A percentile compares a stretch with the other conserved stretches of the same genome.
phyloP scores from a whole-genome alignment of 1,140 invertebrate genomes.

The Sogatella furcifera region DNA sequence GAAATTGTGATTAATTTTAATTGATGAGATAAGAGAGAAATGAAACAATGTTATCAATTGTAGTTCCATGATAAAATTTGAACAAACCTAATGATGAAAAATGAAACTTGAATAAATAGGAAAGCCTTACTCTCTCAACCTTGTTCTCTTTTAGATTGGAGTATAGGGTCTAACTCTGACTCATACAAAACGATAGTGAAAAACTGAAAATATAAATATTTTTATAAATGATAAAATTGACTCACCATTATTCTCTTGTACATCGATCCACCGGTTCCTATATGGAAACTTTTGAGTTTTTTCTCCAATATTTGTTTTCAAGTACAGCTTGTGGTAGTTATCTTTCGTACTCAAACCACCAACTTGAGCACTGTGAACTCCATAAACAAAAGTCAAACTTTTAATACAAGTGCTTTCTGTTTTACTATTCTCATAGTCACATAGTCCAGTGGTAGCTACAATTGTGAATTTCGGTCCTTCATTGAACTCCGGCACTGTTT shows the following conservation, averaged over 20 bases:
- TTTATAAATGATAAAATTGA: not conserved
- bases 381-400: constrained; percentile 49
- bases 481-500: constrained; percentile 38
- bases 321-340: too few relatives aligned
- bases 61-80: too few relatives aligned
- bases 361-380: constrained; percentile 48
- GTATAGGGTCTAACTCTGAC: too few relatives aligned
- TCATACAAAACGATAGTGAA: too few relatives aligned
- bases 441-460: constrained; percentile 45
- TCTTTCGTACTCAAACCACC: constrained; percentile 13
- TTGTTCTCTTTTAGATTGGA: too few relatives aligned
- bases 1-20: too few relatives aligned
- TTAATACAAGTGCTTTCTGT: constrained; percentile 44
- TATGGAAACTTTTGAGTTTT: constrained; percentile 36
- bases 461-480: constrained; percentile 53
- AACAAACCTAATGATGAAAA: too few relatives aligned
- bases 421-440: constrained; percentile 31
- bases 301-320: constrained; percentile 29
- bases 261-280: constrained; percentile 40
- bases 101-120: too few relatives aligned
- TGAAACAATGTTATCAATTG: too few relatives aligned
- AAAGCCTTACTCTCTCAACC: too few relatives aligned
- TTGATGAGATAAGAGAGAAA: too few relatives aligned
- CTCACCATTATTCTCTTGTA: constrained; percentile 23
- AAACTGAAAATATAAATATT: too few relatives aligned